Base-by-base conservation (phyloP, 2,797 vertebrate species). In the Thunnus albacares region DNA sequence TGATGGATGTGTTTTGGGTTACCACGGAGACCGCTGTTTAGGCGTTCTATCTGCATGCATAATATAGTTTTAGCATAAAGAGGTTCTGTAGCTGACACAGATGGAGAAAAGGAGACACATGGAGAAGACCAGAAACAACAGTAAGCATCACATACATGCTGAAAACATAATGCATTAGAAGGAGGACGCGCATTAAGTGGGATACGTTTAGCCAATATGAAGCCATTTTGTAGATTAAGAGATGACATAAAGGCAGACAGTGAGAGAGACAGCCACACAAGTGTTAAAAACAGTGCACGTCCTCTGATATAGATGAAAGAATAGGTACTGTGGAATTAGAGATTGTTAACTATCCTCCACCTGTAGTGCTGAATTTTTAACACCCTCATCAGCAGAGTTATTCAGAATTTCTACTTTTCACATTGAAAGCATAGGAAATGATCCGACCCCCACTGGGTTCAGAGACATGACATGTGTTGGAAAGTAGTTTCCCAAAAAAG, bases 1-100 rank as follows among this genome's bases (percentile, higher is more conserved):
- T 93, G 94, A 94, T 94, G 90, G 92, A 94, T 93, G 92, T 92
- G 90, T 92, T 91, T 91, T 87, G 47, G 83, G 92, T 94, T 90
- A 78, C 90, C 89, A 91, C 28, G 70, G 89, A 90, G 89, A 91
- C 93, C 62, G 55, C 82, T 92, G 91, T 92, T 93, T 92, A 92
- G 87, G 71, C 81, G 10, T 75, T 79, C 84, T 77, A 80, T 92
- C 91, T 87, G 89, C 92, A 94, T 94, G 86, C 89, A 92, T 93
- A 93, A 92, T 93, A 55, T 74, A 85, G 77, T 87, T 93, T 91
- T 89, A 77, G 87, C 88, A 93, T 92, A 88, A 92, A 84, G 80
- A 91, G 81, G 87, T 87, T 80, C 68, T 85, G 85, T 82, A 59
- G 62, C 87, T 88, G 90, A 89, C 89, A 85, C 59, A 75, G 74